phyloP scores from a whole-genome alignment of 92 coral and sea anemone genomes.

The Meandrina meandrites region DNA sequence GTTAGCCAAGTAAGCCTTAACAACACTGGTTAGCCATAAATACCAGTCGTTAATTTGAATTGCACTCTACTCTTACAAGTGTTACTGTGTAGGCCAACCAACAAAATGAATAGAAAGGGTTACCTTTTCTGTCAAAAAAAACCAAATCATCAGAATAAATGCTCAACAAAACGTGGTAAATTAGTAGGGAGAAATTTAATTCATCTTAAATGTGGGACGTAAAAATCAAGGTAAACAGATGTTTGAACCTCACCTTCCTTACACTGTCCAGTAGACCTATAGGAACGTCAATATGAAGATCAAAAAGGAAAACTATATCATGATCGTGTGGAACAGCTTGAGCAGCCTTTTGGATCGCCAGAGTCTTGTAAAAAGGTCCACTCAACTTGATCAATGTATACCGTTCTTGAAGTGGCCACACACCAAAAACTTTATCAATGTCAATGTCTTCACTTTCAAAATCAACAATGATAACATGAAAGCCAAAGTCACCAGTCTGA shows the following conservation, averaged over 20 bases:
- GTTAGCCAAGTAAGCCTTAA: too few relatives aligned
- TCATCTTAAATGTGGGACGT: too few relatives aligned
- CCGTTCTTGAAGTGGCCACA: slow-evolving; percentile 9
- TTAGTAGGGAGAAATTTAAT: too few relatives aligned
- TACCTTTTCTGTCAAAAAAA: too few relatives aligned
- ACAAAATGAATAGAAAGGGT: too few relatives aligned
- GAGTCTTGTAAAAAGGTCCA: slow-evolving; percentile 64
- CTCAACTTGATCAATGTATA: slow-evolving; percentile 47
- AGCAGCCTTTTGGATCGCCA: slow-evolving; percentile 59
- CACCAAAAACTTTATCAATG: slow-evolving; percentile 22
- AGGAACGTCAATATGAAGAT: slow-evolving; percentile 65
- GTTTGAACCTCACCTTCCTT: slow-evolving; percentile 45
- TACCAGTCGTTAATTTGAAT: too few relatives aligned
- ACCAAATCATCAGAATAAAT: too few relatives aligned
- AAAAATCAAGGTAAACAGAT: too few relatives aligned
- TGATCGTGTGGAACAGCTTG: slow-evolving; percentile 35
- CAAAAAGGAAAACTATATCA: slow-evolving; percentile 60
- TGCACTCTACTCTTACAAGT: too few relatives aligned
- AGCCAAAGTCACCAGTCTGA: slow-evolving; percentile 41
- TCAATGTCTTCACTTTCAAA: slow-evolving; percentile 59
- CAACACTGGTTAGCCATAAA: too few relatives aligned
- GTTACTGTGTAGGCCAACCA: too few relatives aligned
- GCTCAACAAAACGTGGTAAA: too few relatives aligned
- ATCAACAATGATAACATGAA: slow-evolving; percentile 56
- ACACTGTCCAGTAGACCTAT: slow-evolving; percentile 53